These are phyloP conservation scores for Ptyas mucosa DNA, from an alignment of 2,113 vertebrate species.

Conservation along the genomic window DNA sequence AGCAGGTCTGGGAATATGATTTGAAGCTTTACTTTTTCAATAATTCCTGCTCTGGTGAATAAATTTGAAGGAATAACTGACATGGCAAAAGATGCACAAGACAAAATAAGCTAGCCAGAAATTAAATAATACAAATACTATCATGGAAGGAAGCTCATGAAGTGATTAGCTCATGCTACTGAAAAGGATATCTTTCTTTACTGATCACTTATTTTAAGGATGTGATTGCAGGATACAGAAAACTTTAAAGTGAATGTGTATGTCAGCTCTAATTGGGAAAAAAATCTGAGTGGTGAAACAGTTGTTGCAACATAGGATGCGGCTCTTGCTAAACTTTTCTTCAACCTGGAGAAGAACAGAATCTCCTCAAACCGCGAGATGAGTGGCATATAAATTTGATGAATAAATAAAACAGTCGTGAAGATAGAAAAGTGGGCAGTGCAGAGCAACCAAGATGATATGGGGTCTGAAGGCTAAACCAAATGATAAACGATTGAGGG, in stretches of 20 bases:
- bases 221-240: not conserved
- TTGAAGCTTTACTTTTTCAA: not conserved
- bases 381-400: not conserved
- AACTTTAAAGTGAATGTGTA: not conserved
- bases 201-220: not conserved
- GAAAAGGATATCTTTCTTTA: not conserved
- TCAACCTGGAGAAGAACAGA: not conserved
- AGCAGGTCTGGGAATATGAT: conserved; percentile 13
- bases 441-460: not conserved
- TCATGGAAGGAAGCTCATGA: not conserved
- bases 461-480: not conserved
- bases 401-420: not conserved
- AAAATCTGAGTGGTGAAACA: not conserved
- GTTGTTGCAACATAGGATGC: not conserved
- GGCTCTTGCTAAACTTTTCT: not conserved
- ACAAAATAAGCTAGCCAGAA: conserved; percentile 10
- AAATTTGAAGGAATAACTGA: conserved; percentile 2
- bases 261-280: not conserved
- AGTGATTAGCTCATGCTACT: not conserved
- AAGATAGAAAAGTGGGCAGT: not conserved
- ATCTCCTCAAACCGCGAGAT: not conserved
- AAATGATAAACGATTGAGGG: not conserved
- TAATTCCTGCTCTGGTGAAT: not conserved
- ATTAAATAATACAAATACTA: conserved; percentile 3
- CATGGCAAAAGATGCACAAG: not conserved